Evolutionary conservation across 2,113 vertebrate genomes (phyloP), one percentile per base, ranked within the genome.

Genomic region (Ophthalmolycus amberensis): DNA sequence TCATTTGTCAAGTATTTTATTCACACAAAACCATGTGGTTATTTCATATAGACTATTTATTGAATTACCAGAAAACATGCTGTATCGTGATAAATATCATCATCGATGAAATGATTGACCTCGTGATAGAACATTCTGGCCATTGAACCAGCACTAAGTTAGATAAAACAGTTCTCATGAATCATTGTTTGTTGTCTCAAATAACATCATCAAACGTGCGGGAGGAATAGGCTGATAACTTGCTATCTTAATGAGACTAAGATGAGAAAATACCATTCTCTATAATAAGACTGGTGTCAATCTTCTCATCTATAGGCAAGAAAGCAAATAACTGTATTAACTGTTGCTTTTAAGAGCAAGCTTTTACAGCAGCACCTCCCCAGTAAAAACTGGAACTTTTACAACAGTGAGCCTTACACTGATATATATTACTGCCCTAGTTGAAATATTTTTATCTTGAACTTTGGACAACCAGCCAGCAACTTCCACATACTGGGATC

Each of bases 371-470:
- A 25, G 44, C 46, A 7, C 3, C 25, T 25, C 34, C 27, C 14
- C 46, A n/a, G 7, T 18, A 59, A 38, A 44, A 69, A 72, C 11
- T 29, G 60, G 4, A 62, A 32, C 32, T 22, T 34, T 69, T 2
- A 56, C 40, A 60, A 20, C 40, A 1, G 10, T 58, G 44, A 67
- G 27, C 27, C 32, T 37, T 2, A 32, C 4, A 20, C 40, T 40
- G 69, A 79, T 85, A 73, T 82, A 75, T 48, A 80, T 80, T 65
- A 38, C 44, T 46, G 63, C 16, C 27, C 38, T 22, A 3, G 38
- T 16, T 70, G 50, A 25, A 79, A 80, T 86, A 84, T 87, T 87
- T 88, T 70, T 79, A 78, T 79, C 77, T 80, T 63, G 62, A 76
- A 74, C 27, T 6, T 58, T 42, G 54, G 64, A 75, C 54, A 40